Evolutionary conservation across 2,113 vertebrate genomes (phyloP).

Genomic region (Pongo abelii): DNA sequence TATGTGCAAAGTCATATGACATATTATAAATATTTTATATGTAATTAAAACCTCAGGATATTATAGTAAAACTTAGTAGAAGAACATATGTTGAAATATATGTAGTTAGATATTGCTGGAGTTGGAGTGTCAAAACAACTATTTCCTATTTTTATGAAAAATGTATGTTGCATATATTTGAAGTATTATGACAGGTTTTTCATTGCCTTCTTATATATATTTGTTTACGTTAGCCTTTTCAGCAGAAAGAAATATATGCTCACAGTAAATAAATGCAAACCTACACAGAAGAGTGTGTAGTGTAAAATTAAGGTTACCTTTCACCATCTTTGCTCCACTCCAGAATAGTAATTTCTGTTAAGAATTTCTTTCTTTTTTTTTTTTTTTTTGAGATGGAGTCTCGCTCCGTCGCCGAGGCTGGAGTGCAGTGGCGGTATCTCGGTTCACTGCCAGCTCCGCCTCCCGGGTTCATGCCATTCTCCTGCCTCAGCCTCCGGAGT

Average conservation of each 20-base stretch:
- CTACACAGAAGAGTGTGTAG: not conserved
- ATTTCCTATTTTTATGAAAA: not conserved
- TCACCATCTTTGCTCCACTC: not conserved
- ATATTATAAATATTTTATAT: not conserved
- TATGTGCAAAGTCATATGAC: not conserved
- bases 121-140: not conserved
- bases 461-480: no score
- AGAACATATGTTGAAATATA: not conserved
- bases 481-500: no score
- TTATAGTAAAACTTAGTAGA: not conserved
- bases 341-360: not conserved
- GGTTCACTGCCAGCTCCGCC: no score
- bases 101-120: not conserved
- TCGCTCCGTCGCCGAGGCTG: no score
- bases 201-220: not conserved
- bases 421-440: no score
- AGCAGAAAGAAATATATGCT: not conserved
- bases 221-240: not conserved
- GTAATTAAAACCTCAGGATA: not conserved
- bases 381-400: no score
- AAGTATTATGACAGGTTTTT: not conserved
- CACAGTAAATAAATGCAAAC: not conserved
- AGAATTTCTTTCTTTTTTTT: not conserved
- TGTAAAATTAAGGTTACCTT: not conserved
- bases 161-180: not conserved